phyloP scores from a whole-genome alignment of 2,113 vertebrate genomes.

The Gobiocypris rarus region DNA sequence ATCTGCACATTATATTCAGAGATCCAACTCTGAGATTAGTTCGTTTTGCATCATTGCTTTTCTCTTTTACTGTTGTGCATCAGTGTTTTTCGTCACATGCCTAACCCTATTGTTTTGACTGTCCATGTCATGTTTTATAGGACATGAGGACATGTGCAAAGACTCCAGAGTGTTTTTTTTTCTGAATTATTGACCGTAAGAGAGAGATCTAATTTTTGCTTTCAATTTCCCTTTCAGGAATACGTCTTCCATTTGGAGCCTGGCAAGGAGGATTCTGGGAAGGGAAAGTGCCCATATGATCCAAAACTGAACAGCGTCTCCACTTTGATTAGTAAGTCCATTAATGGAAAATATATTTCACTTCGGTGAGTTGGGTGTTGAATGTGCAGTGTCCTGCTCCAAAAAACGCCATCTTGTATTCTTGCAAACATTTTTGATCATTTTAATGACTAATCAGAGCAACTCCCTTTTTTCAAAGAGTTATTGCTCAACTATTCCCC shows the following conservation, averaged over 20 bases:
- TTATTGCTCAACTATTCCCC: slow-evolving; percentile 34
- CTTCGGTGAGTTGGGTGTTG: background rate
- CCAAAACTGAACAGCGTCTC: slow-evolving; percentile 97
- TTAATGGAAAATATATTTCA: background rate
- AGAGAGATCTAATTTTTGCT: slow-evolving; percentile 62
- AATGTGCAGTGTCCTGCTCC: no score
- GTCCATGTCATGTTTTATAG: background rate
- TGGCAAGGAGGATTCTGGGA: slow-evolving; percentile 93
- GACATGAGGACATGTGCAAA: slow-evolving; percentile 29
- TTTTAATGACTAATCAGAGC: slow-evolving; percentile 43
- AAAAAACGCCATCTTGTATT: background rate
- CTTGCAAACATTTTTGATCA: background rate
- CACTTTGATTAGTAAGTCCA: slow-evolving; percentile 94
- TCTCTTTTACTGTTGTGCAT: background rate
- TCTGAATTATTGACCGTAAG: background rate
- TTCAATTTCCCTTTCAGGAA: slow-evolving; percentile 80
- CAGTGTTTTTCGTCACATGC: background rate
- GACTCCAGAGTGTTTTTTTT: slow-evolving; percentile 48
- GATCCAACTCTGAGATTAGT: background rate
- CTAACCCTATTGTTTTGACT: background rate
- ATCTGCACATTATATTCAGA: background rate
- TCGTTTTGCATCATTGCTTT: background rate
- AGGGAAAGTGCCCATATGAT: slow-evolving; percentile 97
- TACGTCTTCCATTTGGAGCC: slow-evolving; percentile 96
- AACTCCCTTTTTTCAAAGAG: background rate